phyloP scores from a whole-genome alignment of 2,113 vertebrate species.

The Prietella phreatophila region DNA sequence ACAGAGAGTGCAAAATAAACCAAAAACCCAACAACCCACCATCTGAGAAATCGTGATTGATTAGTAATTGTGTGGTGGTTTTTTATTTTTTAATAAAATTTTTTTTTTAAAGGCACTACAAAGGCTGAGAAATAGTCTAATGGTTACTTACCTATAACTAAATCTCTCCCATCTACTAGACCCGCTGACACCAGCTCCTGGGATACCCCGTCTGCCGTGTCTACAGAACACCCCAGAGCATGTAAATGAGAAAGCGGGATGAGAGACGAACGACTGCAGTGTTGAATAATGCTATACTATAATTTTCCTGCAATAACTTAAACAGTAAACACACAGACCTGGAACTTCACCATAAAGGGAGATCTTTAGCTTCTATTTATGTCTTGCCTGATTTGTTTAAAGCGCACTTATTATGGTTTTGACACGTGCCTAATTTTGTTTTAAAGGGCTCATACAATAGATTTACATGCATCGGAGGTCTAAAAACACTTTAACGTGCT shows the following conservation, averaged over 20 bases:
- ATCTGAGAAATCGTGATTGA: background rate
- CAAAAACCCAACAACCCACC: too few relatives aligned
- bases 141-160: slow-evolving; percentile 86
- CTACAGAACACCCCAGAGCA: slow-evolving; percentile 64
- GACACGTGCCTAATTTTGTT: too few relatives aligned
- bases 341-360: background rate
- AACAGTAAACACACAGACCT: background rate
- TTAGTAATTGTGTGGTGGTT: background rate
- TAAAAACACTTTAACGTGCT: too few relatives aligned
- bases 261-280: background rate
- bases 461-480: too few relatives aligned
- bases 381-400: background rate
- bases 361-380: background rate
- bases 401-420: too few relatives aligned
- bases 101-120: background rate
- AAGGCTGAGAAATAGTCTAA: background rate
- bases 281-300: background rate
- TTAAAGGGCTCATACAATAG: too few relatives aligned
- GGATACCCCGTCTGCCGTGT: slow-evolving; percentile 96
- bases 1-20: background rate
- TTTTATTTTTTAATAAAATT: too few relatives aligned
- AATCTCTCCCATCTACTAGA: slow-evolving; percentile 92
- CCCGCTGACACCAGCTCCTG: slow-evolving; percentile 98
- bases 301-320: background rate
- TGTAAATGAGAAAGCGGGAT: slow-evolving; percentile 33